phyloP scores from a whole-genome alignment of 2,888 invertebrate species.

The Amphipyra tragopoginis region DNA sequence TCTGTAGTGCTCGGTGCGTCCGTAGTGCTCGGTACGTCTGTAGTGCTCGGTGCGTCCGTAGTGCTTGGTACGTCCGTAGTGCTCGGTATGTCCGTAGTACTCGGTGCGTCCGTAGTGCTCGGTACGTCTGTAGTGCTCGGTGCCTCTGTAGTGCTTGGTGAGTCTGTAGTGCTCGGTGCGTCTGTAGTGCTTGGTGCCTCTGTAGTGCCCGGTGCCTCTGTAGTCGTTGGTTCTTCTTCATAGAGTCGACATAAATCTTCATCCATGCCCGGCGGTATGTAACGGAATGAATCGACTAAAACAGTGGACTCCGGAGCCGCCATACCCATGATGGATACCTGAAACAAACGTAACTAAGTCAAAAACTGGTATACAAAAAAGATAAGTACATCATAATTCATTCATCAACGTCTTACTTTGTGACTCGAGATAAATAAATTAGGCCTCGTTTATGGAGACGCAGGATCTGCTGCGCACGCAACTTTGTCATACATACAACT shows the following conservation, averaged over 20 bases:
- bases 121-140: background rate
- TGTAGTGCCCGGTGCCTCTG: background rate
- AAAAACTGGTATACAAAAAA: background rate
- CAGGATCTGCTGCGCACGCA: no score
- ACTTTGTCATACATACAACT: no score
- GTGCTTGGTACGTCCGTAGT: background rate
- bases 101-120: background rate
- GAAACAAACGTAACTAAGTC: constrained; percentile 53
- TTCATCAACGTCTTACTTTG: no score
- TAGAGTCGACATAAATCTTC: constrained; percentile 68
- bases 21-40: background rate
- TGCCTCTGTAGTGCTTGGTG: constrained; percentile 1
- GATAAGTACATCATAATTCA: no score
- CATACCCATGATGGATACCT: constrained; percentile 71
- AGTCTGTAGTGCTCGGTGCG: background rate
- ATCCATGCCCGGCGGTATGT: constrained; percentile 60
- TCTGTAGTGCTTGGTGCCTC: background rate
- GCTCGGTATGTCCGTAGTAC: background rate
- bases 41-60: background rate
- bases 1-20: background rate
- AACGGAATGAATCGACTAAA: constrained; percentile 74
- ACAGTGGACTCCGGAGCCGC: constrained; percentile 59
- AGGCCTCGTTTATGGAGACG: no score
- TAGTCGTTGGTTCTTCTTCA: constrained; percentile 40
- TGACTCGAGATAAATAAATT: no score